A percentile compares a stretch with the other conserved stretches of the same genome.
Evolutionary conservation across 2,888 invertebrate species (phyloP).

Genomic region (Sthenelais limicola): DNA sequence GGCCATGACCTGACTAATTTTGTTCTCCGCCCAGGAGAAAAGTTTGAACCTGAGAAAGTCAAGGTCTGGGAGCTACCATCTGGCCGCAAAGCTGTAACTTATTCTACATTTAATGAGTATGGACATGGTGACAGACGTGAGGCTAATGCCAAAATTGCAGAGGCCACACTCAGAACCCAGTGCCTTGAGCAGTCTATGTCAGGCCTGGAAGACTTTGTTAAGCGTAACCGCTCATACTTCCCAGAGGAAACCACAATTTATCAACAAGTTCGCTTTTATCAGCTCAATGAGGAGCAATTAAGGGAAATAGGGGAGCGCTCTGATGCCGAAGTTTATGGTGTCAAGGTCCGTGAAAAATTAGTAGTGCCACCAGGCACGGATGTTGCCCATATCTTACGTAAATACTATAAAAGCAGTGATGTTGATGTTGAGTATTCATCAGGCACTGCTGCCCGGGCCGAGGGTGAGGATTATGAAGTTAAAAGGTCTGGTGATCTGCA

Average conservation of each 20-base stretch:
- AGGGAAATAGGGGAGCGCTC: conserved; percentile 47
- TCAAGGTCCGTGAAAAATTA: conserved; percentile 49
- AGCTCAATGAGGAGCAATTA: conserved; percentile 47
- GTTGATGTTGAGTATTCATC: conserved; percentile 43
- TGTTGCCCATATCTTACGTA: conserved; percentile 43
- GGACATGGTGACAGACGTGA: conserved; percentile 35
- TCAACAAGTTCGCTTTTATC: conserved; percentile 47
- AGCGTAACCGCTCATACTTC: conserved; percentile 51
- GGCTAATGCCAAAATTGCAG: conserved; percentile 49
- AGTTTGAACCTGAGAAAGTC: conserved; percentile 35
- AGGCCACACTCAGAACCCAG: conserved; percentile 46
- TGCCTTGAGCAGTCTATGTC: conserved; percentile 48
- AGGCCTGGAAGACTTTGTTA: conserved; percentile 53
- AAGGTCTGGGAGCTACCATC: conserved; percentile 39
- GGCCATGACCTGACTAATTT: conserved; percentile 17
- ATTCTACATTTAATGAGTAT: conserved; percentile 35
- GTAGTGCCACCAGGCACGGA: conserved; percentile 51
- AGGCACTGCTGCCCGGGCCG: not conserved
- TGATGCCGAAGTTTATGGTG: conserved; percentile 52
- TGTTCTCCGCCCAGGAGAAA: conserved; percentile 24
- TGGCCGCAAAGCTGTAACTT: conserved; percentile 47
- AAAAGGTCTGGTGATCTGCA: not conserved
- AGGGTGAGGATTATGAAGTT: not conserved
- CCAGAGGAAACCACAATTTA: conserved; percentile 53
- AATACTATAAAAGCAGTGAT: conserved; percentile 44